Base-by-base conservation (phyloP, 2,797 vertebrate genomes). In the Chelon labrosus region DNA sequence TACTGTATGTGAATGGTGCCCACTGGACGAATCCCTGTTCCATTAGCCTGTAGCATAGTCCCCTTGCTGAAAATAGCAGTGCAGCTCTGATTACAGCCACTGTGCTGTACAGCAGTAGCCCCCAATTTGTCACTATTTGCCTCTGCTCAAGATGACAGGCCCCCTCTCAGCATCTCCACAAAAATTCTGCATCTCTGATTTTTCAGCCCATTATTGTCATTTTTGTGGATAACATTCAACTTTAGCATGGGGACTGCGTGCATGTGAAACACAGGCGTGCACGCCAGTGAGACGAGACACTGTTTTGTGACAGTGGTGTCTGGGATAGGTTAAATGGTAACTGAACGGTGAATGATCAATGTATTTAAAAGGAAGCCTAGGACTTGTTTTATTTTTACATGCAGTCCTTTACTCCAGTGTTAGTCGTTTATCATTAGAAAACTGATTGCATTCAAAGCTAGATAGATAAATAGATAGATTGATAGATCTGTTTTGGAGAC, bases 401-500 rank as follows among this genome's bases (percentile, higher is more conserved):
- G 41, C 44, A 17, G 6, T 19, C 8, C 5, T 31, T 31, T 31
- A 7, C 31, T 31, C 31, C 31, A 31, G 7, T 31, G 31, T 31
- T 3, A 31, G 7, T 31, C 7, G 31, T 31, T 31, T 31, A 5
- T 31, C 31, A 31, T 31, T 42, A 42, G 38, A 39, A 5, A 38
- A 7, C 37, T 38, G 37, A 10, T 14, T 42, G 41, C 22, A 22
- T 22, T 22, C 22, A 22, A 22, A 31, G 31, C 31, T 19, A 50
- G 53, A 77, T 12, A 56, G 10, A 38, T 22, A 14, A 22, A 58
- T 35, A 51, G 16, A 61, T 10, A 17, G 22, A 67, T 51, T 44
- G 14, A 53, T 38, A 63, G 16, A 77, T 73, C 54, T 65, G 59
- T 63, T 70, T 27, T 65, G 59, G 65, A 62, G 14, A 68, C 38